These are phyloP conservation scores for Laterallus jamaicensis DNA, from an alignment of 2,113 vertebrate genomes.

Conservation along the genomic window DNA sequence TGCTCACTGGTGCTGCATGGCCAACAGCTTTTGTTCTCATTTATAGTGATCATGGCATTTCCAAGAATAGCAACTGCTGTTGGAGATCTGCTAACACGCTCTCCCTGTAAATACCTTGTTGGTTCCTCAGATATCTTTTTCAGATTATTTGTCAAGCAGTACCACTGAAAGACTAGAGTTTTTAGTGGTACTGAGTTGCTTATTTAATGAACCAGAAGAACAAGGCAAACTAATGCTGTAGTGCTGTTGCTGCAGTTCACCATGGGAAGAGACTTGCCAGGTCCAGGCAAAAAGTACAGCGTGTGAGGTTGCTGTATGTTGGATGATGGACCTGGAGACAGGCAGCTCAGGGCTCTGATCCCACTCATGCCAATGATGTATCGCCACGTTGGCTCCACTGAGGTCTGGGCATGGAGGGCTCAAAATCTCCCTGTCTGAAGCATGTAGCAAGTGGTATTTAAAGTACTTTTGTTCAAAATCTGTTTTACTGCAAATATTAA, in stretches of 20 bases:
- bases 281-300: background rate
- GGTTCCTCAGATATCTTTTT: background rate
- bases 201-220: rapidly evolving
- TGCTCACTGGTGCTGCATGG: background rate
- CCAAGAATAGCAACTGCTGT: background rate
- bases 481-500: background rate
- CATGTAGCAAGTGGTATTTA: rapidly evolving
- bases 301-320: rapidly evolving
- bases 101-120: background rate
- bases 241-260: background rate
- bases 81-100: background rate
- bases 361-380: background rate
- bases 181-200: background rate
- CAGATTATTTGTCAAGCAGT: background rate
- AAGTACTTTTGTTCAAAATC: background rate
- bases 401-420: no score
- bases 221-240: background rate
- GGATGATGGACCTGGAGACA: background rate
- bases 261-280: rapidly evolving
- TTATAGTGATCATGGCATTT: rapidly evolving
- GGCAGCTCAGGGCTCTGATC: background rate
- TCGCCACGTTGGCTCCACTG: background rate
- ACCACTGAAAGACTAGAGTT: background rate
- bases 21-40: background rate
- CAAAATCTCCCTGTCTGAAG: background rate